phyloP scores from a whole-genome alignment of 2,113 vertebrate species.

The Orthochromis malagaraziensis region DNA sequence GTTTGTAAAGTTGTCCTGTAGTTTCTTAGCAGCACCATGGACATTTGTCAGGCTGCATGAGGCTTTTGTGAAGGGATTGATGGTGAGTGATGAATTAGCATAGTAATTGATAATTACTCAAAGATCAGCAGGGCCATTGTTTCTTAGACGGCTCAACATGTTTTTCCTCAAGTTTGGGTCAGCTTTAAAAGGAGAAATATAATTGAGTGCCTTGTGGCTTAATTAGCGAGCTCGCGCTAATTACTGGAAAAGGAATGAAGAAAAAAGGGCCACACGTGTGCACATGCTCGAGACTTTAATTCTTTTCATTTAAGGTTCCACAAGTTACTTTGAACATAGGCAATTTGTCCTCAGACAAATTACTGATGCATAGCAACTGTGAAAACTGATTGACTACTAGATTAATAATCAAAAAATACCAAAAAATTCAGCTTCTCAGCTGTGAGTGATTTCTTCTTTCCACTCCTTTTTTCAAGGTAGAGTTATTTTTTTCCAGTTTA shows the following conservation, averaged over 20 bases:
- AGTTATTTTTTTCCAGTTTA: neutral
- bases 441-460: neutral
- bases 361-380: neutral
- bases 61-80: conserved; percentile 18
- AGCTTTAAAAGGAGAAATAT: conserved; percentile 62
- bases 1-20: neutral
- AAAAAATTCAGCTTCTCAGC: neutral
- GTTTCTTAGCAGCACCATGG: neutral
- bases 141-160: conserved; percentile 60
- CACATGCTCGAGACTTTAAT: neutral
- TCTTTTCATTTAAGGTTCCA: neutral
- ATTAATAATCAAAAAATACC: neutral
- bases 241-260: conserved; percentile 50
- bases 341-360: neutral
- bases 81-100: conserved; percentile 63
- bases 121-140: conserved; percentile 65
- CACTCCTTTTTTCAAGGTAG: neutral
- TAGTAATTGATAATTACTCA: conserved; percentile 70
- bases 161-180: conserved; percentile 68
- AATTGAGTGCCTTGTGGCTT: conserved; percentile 64
- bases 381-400: neutral
- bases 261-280: neutral
- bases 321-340: neutral
- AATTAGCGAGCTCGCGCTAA: conserved; percentile 64
- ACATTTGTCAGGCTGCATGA: conserved; percentile 3